These are phyloP conservation scores for Sebastes cheni DNA, from an alignment of 2,797 vertebrate species.

Conservation along the genomic window DNA sequence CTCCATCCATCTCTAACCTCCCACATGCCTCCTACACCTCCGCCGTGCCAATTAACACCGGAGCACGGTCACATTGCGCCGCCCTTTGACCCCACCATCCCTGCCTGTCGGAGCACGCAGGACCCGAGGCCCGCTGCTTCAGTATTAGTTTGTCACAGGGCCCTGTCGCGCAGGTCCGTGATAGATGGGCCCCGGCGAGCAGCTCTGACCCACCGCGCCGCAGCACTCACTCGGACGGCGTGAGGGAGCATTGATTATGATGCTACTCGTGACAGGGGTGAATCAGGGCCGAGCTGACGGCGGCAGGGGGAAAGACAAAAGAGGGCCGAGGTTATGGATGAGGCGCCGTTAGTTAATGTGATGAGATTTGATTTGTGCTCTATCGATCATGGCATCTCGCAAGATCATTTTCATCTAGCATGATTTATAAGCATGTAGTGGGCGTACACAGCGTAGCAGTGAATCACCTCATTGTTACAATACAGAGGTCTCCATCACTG, in stretches of 20 bases:
- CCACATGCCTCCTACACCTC: slow-evolving; percentile 67
- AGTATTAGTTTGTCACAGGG: slow-evolving; percentile 70
- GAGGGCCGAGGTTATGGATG: slow-evolving; percentile 67
- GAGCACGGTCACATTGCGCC: slow-evolving; percentile 58
- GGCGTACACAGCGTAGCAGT: slow-evolving; percentile 34
- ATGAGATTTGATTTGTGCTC: slow-evolving; percentile 74
- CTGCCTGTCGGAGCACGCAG: slow-evolving; percentile 52
- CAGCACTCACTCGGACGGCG: slow-evolving; percentile 36
- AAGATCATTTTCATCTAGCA: slow-evolving; percentile 67
- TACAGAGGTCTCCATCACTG: slow-evolving; percentile 35
- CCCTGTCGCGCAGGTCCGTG: slow-evolving; percentile 62
- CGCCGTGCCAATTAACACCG: slow-evolving; percentile 75
- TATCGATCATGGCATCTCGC: slow-evolving; percentile 61
- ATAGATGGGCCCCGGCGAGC: slow-evolving; percentile 70
- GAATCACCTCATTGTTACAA: slow-evolving; percentile 37
- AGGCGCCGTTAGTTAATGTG: slow-evolving; percentile 69
- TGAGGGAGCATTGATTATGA: slow-evolving; percentile 79
- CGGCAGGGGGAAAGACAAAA: slow-evolving; percentile 46
- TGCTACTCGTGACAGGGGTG: slow-evolving; percentile 65
- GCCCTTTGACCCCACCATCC: slow-evolving; percentile 64
- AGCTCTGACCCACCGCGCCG: slow-evolving; percentile 65
- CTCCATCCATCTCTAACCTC: slow-evolving; percentile 62
- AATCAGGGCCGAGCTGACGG: slow-evolving; percentile 47
- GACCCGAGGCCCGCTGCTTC: slow-evolving; percentile 45
- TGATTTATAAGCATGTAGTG: slow-evolving; percentile 67